Base-by-base conservation (phyloP, 2,113 vertebrate genomes). In the Aldabrachelys gigantea region DNA sequence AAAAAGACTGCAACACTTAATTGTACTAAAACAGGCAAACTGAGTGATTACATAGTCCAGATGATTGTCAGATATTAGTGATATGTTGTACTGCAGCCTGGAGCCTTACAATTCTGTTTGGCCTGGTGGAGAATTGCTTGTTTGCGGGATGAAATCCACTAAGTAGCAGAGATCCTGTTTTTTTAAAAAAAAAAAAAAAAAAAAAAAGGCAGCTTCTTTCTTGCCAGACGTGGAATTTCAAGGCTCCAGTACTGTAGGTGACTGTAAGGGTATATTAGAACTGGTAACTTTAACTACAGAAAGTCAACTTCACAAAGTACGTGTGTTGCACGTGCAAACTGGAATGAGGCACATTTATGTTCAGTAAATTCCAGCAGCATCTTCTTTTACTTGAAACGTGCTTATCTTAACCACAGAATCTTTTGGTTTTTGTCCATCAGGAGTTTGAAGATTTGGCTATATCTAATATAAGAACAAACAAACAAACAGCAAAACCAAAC, bases 91-190 rank as follows among this genome's bases (percentile, higher is more conserved):
- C 89, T 91, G 50, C 92, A 80, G 90, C 9, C 54, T 9, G n/a
- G 35, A 85, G 80, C 27, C 80, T 44, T 92, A 50, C 89, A 94
- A 52, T 52, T 91, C 82, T 84, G 59, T 84, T 92, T 25, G 27
- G 24, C 56, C 75, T 38, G 41, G 16, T 38, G 81, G 95, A 91
- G 52, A 1, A 11, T 62, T 91, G 19, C 0, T 31, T 41, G 27
- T 52, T 91, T 92, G 81, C 59, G n/a, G 54, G 90, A 90, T 95
- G 41, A 49, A 90, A 89, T 62, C 53, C 59, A 91, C 89, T n/a
- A 85, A 87, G 90, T 24, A 82, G 4, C 57, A 72, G 0, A 0
- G 11, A 82, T 16, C 41, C 29, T 41, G 50, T 72, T 95, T 91
- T 9, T n/a, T 53, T 35, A 91, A 69, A 85, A 17, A 3, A n/a